Evolutionary conservation across 2,888 invertebrate genomes (phyloP).

Genomic region (Sceliomorpha sp.): DNA sequence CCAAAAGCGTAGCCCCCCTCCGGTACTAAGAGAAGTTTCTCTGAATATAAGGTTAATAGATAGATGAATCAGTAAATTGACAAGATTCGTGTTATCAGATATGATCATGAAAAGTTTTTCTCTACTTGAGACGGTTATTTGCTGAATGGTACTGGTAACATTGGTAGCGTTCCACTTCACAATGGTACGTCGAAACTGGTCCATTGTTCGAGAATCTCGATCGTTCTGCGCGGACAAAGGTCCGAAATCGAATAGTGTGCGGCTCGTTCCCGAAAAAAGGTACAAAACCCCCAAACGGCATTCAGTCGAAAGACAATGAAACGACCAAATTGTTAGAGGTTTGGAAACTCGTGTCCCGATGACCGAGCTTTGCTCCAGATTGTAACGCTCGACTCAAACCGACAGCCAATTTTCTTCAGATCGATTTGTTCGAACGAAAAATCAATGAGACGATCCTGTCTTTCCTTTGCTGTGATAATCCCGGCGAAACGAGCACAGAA

Average conservation of each 20-base stretch:
- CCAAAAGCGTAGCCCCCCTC: too few relatives aligned
- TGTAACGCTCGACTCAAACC: constrained; percentile 19
- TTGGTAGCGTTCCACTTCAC: constrained; percentile 29
- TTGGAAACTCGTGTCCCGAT: constrained; percentile 60
- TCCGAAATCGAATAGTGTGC: constrained; percentile 29
- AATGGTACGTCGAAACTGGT: constrained; percentile 24
- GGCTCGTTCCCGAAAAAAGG: constrained; percentile 26
- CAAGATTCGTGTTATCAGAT: constrained; percentile 24
- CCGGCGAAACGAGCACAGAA: too few relatives aligned
- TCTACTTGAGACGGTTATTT: constrained; percentile 42
- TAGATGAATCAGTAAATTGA: constrained; percentile 29
- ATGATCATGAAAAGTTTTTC: constrained; percentile 27
- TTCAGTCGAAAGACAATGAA: constrained; percentile 70
- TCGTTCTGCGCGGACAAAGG: constrained; percentile 22
- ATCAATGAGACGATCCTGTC: constrained; percentile 22
- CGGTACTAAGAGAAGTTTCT: too few relatives aligned
- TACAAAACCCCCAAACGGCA: constrained; percentile 37
- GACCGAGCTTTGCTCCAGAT: constrained; percentile 27
- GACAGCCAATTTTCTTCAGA: constrained; percentile 36
- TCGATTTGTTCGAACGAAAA: constrained; percentile 23
- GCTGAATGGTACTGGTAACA: constrained; percentile 23
- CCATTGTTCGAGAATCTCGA: constrained; percentile 26
- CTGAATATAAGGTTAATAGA: too few relatives aligned
- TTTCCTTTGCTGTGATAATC: too few relatives aligned
- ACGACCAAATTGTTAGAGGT: constrained; percentile 64